These are phyloP conservation scores for Anodontia alba DNA, from an alignment of 2,888 invertebrate species.

Conservation along the genomic window DNA sequence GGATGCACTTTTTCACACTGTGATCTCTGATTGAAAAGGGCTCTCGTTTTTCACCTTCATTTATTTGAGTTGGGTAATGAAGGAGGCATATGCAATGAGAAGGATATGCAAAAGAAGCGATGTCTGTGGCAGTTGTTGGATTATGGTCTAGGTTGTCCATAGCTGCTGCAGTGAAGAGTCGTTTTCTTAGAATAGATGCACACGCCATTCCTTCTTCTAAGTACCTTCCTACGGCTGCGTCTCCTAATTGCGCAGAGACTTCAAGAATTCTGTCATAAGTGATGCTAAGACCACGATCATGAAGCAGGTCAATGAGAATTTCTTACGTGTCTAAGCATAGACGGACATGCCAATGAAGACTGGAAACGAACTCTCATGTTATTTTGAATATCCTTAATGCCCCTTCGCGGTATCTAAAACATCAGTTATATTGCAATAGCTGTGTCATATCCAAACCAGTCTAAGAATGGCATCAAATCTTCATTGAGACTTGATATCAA, in stretches of 20 bases:
- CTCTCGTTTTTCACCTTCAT: constrained; percentile 27
- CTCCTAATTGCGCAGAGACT: constrained; percentile 61
- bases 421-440: constrained; percentile 42
- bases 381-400: constrained; percentile 28
- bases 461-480: constrained; percentile 12
- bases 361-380: constrained; percentile 33
- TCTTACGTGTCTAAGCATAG: constrained; percentile 60
- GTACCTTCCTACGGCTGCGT: too few relatives aligned
- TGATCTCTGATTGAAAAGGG: too few relatives aligned
- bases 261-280: constrained; percentile 69
- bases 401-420: constrained; percentile 28
- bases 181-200: constrained; percentile 48
- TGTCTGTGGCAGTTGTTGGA: constrained; percentile 52
- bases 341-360: constrained; percentile 33
- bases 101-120: constrained; percentile 41
- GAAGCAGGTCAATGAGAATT: constrained; percentile 41
- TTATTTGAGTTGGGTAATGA: constrained; percentile 20
- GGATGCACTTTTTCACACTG: too few relatives aligned
- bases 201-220: too few relatives aligned
- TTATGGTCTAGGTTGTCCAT: constrained; percentile 70
- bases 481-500: constrained; percentile 30
- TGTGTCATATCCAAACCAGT: constrained; percentile 31
- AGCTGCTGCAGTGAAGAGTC: constrained; percentile 63
- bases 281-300: constrained; percentile 60
- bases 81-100: constrained; percentile 40